Conservation (phyloP, 2,797 vertebrate genomes). For the Botia almorhae region DNA sequence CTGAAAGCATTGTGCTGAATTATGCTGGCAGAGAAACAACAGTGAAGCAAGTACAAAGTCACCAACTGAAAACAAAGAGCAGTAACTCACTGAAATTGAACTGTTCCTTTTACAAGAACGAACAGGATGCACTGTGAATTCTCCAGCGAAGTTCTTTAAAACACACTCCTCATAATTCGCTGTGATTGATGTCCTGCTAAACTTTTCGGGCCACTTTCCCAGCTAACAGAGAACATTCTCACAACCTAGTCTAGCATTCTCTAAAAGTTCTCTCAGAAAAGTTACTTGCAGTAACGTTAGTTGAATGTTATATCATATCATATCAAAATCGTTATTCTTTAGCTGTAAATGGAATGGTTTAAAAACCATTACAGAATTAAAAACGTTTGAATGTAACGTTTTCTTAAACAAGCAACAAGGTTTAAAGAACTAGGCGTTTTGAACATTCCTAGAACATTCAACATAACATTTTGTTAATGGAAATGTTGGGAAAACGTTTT, state of each 20-base stretch:
- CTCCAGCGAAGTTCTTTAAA: conserved; percentile 25
- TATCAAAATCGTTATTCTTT: no score
- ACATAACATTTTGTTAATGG: no score
- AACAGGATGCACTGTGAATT: conserved; percentile 35
- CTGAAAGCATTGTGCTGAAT: conserved; percentile 40
- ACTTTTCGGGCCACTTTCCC: conserved; percentile 28
- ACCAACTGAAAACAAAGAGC: conserved; percentile 31
- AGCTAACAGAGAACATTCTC: conserved; percentile 2
- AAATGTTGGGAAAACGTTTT: no score
- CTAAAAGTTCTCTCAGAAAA: no score
- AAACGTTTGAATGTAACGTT: no score
- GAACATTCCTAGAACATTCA: no score
- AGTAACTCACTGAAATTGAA: conserved; percentile 47
- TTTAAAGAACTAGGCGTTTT: no score
- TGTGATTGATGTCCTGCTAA: conserved; percentile 11
- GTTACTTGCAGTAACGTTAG: no score
- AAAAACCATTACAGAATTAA: neutral
- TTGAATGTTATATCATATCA: no score
- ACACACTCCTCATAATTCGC: conserved; percentile 19
- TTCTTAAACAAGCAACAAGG: no score
- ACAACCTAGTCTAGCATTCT: no score
- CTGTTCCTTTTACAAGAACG: conserved; percentile 33
- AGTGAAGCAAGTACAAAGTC: conserved; percentile 36
- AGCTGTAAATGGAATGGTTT: no score
- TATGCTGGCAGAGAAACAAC: conserved; percentile 44